Percentiles rank a stretch among this genome's conserved stretches.
phyloP scores from a whole-genome alignment of 2,888 invertebrate genomes.

The Heliconius erato region DNA sequence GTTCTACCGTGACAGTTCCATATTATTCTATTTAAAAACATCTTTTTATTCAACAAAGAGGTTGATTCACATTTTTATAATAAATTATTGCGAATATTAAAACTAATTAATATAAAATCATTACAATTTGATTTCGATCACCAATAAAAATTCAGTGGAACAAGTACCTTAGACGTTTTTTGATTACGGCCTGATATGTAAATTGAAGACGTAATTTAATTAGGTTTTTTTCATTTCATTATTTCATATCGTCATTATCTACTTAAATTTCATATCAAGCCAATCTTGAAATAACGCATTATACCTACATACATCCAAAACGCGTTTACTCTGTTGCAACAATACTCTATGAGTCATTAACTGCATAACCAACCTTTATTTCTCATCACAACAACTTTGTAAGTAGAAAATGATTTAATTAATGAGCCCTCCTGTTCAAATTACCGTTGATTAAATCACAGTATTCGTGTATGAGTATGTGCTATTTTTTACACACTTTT shows the following conservation, averaged over 20 bases:
- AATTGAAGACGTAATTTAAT: conserved; percentile 2
- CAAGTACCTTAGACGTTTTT: neutral
- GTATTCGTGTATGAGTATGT: neutral
- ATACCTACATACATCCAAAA: neutral
- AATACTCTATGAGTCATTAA: conserved; percentile 12
- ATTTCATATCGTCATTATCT: neutral
- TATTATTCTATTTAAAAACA: no score
- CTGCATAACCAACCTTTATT: neutral
- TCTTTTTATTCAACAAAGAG: no score
- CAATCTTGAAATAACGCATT: conserved; percentile 16
- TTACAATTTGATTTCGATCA: neutral
- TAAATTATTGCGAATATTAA: no score
- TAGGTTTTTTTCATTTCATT: neutral
- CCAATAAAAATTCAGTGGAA: neutral
- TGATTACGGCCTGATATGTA: neutral
- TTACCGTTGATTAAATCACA: conserved; percentile 9
- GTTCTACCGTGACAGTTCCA: no score
- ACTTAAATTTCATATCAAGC: neutral
- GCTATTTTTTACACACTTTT: neutral
- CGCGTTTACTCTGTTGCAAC: neutral
- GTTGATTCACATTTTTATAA: no score
- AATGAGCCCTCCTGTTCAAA: neutral
- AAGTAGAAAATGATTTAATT: conserved; percentile 20
- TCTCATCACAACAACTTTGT: conserved; percentile 12
- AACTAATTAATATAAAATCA: no score